Percentiles rank a stretch among this genome's conserved stretches.
phyloP scores from a whole-genome alignment of 1,140 invertebrate species.

The Choristoneura fumiferana region DNA sequence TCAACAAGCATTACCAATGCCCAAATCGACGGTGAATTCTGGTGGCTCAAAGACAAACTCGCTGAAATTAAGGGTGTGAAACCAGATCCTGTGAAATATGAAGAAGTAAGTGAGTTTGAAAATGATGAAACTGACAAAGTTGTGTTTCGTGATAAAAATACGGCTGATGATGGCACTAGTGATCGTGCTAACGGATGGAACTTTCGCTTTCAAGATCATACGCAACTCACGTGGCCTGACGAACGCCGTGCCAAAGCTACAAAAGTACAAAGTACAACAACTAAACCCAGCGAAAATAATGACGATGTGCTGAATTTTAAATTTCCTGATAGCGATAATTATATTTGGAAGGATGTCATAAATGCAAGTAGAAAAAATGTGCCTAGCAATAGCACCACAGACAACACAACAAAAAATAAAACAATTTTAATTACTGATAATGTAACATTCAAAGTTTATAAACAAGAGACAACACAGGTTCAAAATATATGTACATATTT shows the following conservation, averaged over 20 bases:
- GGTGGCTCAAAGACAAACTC: constrained; percentile 62
- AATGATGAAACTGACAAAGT: constrained; percentile 63
- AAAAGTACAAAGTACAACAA: neutral
- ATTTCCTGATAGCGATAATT: constrained; percentile 40
- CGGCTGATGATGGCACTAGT: neutral
- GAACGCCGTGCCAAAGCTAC: neutral
- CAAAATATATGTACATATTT: constrained; percentile 63
- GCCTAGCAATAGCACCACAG: neutral
- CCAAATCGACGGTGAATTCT: constrained; percentile 67
- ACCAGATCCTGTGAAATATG: constrained; percentile 44
- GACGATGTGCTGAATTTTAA: constrained; percentile 30
- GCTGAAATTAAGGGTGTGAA: constrained; percentile 38
- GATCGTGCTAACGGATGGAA: neutral
- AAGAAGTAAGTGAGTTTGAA: constrained; percentile 56
- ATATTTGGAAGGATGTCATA: constrained; percentile 21
- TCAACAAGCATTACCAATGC: constrained; percentile 3
- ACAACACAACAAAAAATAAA: constrained; percentile 12
- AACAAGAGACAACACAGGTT: constrained; percentile 25
- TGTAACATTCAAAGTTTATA: neutral
- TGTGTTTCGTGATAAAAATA: constrained; percentile 43
- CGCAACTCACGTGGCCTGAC: constrained; percentile 16
- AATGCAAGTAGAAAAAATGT: constrained; percentile 28
- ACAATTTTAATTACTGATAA: constrained; percentile 8
- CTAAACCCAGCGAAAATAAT: neutral
- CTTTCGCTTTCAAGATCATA: constrained; percentile 7